A percentile compares a stretch with the other conserved stretches of the same genome.
These are phyloP conservation scores for Catharus minimus DNA, from an alignment of 2,113 vertebrate genomes.

Conservation along the genomic window DNA sequence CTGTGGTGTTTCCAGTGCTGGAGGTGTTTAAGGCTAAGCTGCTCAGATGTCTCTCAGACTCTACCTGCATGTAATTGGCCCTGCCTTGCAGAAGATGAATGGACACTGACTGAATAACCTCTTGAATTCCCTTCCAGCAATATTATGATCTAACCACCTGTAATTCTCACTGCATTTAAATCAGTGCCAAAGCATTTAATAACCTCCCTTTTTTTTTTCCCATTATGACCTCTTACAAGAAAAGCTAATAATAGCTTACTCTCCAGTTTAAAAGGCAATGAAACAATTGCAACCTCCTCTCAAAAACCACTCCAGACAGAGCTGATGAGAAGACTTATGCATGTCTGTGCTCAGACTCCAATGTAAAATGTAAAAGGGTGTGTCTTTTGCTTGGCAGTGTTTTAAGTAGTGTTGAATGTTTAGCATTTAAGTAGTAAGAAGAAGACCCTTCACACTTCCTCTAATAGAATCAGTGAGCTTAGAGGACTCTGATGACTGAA, in stretches of 20 bases:
- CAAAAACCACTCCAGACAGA: not conserved
- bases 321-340: not conserved
- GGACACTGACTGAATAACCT: not conserved
- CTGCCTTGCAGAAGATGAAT: not conserved
- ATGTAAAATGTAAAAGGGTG: not conserved
- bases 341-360: not conserved
- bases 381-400: not conserved
- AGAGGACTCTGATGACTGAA: not conserved
- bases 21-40: not conserved
- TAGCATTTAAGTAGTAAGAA: not conserved
- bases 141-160: not conserved
- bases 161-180: slow-evolving; percentile 6
- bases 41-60: not conserved
- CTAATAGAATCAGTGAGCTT: not conserved
- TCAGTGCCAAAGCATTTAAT: not conserved
- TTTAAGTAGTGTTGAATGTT: not conserved
- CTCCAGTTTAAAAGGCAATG: not conserved
- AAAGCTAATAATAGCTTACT: slow-evolving; percentile 49
- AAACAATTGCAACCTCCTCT: not conserved
- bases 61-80: not conserved
- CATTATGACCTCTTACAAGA: not conserved
- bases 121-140: not conserved
- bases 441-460: not conserved
- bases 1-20: not conserved
- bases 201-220: not conserved